These are phyloP conservation scores for Leptosomus discolor DNA, from an alignment of 2,113 vertebrate species.

Conservation along the genomic window DNA sequence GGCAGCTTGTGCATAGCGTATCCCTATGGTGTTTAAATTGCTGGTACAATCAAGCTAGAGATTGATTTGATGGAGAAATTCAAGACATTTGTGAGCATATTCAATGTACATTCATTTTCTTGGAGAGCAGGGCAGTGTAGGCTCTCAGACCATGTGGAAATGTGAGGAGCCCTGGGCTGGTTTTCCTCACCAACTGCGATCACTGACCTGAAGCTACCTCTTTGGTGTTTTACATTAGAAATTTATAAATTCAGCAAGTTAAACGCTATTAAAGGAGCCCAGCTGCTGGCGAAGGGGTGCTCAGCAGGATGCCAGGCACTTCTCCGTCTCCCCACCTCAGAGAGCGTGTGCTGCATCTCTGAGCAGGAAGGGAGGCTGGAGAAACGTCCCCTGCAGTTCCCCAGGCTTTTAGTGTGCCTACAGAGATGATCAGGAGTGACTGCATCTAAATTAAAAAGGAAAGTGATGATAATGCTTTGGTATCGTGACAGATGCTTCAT, in stretches of 20 bases:
- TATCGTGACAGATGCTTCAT: not conserved
- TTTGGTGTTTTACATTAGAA: not conserved
- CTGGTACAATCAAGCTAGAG: not conserved
- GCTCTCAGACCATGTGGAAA: not conserved
- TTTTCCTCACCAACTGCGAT: not conserved
- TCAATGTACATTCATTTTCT: not conserved
- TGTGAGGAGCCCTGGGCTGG: not conserved
- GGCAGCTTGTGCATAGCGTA: not conserved
- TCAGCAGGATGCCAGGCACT: not conserved
- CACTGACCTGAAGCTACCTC: not conserved
- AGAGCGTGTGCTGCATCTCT: not conserved
- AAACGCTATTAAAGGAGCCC: not conserved
- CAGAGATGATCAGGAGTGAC: not conserved
- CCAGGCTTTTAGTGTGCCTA: not conserved
- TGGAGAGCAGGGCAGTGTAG: not conserved
- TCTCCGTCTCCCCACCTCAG: not conserved
- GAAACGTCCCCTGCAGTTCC: not conserved
- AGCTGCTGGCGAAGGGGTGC: not conserved
- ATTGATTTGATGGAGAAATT: not conserved
- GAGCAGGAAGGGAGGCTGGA: not conserved
- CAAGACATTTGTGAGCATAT: not conserved
- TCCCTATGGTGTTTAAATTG: not conserved
- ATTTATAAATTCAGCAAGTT: not conserved
- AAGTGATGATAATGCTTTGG: not conserved
- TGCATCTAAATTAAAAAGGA: not conserved